These are phyloP conservation scores for Lophius americanus DNA, from an alignment of 2,797 vertebrate species.

Conservation along the genomic window DNA sequence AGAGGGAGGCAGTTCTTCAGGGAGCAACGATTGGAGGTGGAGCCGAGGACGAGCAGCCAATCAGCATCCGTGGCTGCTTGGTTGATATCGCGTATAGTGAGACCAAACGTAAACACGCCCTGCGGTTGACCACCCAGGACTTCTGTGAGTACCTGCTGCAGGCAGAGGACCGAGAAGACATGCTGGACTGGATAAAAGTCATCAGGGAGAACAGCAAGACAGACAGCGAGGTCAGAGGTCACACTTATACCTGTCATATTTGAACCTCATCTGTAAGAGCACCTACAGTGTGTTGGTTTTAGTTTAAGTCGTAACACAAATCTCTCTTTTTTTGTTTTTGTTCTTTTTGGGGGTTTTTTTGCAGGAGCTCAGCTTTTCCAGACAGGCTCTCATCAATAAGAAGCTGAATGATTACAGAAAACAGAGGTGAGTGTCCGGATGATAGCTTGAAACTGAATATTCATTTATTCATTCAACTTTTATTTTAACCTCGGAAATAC, in stretches of 20 bases:
- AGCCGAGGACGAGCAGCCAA: slow-evolving; percentile 91
- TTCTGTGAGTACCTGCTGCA: slow-evolving; percentile 99
- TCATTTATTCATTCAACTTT: too few relatives aligned
- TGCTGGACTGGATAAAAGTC: slow-evolving; percentile 97
- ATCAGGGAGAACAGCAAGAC: slow-evolving; percentile 96
- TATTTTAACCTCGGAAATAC: too few relatives aligned
- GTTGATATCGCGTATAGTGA: slow-evolving; percentile 99
- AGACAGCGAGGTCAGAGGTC: slow-evolving; percentile 91
- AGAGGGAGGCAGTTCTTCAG: slow-evolving; percentile 89
- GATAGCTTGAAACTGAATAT: too few relatives aligned
- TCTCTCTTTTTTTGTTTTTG: slow-evolving; percentile 20
- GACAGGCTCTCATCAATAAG: slow-evolving; percentile 97
- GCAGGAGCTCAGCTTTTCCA: slow-evolving; percentile 92
- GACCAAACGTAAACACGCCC: slow-evolving; percentile 95
- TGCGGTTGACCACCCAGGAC: slow-evolving; percentile 97
- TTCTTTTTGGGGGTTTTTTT: slow-evolving; percentile 11
- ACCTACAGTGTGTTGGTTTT: not conserved
- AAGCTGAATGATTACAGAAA: slow-evolving; percentile 98
- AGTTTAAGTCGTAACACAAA: not conserved
- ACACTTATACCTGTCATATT: not conserved
- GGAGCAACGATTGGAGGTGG: slow-evolving; percentile 83
- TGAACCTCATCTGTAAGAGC: too few relatives aligned
- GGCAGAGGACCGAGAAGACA: slow-evolving; percentile 97
- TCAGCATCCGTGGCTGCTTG: slow-evolving; percentile 96
- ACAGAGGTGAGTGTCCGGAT: slow-evolving; percentile 83